Conservation (phyloP, 2,797 vertebrate genomes). For the Poecile montanus region DNA sequence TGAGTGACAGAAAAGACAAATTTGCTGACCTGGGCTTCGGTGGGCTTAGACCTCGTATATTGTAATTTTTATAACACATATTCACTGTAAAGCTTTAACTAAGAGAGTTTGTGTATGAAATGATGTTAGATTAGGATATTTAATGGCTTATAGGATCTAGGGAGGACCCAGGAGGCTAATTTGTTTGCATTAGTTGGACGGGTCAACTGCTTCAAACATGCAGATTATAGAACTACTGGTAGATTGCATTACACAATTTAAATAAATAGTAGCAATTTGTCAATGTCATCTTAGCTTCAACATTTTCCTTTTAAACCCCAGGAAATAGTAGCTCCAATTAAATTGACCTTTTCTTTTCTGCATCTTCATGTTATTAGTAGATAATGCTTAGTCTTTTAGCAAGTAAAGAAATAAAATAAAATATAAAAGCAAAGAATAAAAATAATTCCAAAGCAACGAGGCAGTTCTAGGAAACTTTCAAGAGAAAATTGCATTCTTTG, state of each 20-base stretch:
- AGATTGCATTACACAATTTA: conserved; percentile 93
- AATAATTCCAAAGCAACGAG: neutral
- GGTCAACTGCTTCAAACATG: conserved; percentile 87
- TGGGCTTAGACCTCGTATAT: neutral
- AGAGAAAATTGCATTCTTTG: neutral
- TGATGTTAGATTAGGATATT: conserved; percentile 69
- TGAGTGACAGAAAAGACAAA: neutral
- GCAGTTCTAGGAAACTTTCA: neutral
- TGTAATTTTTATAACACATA: conserved; percentile 58
- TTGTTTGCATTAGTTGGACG: conserved; percentile 87
- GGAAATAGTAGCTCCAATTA: conserved; percentile 89
- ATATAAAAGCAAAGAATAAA: neutral
- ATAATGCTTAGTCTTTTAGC: conserved; percentile 69
- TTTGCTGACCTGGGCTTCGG: neutral
- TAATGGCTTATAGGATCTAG: conserved; percentile 72
- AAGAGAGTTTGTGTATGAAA: conserved; percentile 69
- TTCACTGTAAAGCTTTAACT: conserved; percentile 34
- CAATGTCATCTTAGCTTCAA: conserved; percentile 90
- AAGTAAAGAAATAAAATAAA: neutral
- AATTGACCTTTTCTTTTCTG: conserved; percentile 83
- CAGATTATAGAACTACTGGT: conserved; percentile 86
- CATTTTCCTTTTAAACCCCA: conserved; percentile 81
- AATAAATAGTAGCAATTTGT: conserved; percentile 98
- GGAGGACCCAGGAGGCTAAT: conserved; percentile 80
- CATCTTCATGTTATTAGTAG: conserved; percentile 80